Evolutionary conservation across 2,888 invertebrate species (phyloP).

Genomic region (Dioctria linearis): DNA sequence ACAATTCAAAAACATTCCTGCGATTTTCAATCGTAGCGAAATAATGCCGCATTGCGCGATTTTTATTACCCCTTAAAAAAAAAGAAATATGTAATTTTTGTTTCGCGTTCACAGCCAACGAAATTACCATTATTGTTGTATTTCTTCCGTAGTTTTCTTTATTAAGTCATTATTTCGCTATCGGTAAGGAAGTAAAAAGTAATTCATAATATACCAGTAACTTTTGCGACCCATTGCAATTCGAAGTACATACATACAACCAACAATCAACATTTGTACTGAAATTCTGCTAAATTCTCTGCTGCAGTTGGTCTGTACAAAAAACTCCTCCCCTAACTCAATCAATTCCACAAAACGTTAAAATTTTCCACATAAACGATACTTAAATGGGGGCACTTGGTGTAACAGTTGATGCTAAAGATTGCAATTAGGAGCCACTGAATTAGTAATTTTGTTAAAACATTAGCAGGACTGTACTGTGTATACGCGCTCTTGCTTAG

Average conservation of each 20-base stretch:
- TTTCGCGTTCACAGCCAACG: background rate
- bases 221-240: background rate
- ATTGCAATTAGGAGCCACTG: constrained; percentile 20
- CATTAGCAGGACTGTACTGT: background rate
- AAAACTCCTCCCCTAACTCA: constrained; percentile 3
- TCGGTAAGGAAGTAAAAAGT: background rate
- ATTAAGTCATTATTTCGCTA: constrained; percentile 41
- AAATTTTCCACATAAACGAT: constrained; percentile 27
- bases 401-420: constrained; percentile 15
- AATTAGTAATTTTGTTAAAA: constrained; percentile 42
- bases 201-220: background rate
- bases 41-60: no score
- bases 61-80: background rate
- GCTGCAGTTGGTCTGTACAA: background rate
- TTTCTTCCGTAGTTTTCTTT: background rate
- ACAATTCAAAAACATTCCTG: no score
- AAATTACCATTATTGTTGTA: background rate
- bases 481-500: no score
- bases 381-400: constrained; percentile 1
- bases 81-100: background rate
- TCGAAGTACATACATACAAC: background rate
- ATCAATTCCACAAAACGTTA: constrained; percentile 24
- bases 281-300: no score
- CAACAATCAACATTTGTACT: background rate
- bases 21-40: no score